phyloP scores from a whole-genome alignment of 1,140 invertebrate genomes.

The Drosophila takahashii region DNA sequence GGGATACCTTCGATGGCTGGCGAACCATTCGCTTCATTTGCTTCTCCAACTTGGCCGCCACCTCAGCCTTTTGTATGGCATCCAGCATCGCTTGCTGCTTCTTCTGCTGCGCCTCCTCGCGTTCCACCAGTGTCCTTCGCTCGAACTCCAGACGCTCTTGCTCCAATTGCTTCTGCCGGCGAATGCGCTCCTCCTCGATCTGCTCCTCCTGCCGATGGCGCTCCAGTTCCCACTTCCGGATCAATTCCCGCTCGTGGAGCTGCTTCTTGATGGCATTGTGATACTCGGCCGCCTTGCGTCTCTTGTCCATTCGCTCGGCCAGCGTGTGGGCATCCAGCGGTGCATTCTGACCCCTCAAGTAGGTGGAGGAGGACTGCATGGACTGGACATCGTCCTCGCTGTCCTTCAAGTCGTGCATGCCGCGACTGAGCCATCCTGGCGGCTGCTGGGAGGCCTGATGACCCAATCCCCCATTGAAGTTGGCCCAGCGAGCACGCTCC shows the following conservation, averaged over 20 bases:
- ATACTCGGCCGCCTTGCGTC: conserved; percentile 88
- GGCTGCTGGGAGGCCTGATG: conserved; percentile 35
- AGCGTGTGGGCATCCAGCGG: conserved; percentile 87
- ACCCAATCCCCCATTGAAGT: conserved; percentile 57
- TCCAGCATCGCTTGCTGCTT: conserved; percentile 86
- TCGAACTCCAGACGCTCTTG: conserved; percentile 86
- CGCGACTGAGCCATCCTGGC: conserved; percentile 76
- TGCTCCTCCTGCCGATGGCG: conserved; percentile 86
- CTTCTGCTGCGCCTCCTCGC: conserved; percentile 86
- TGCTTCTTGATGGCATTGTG: conserved; percentile 89
- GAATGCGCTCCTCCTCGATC: conserved; percentile 87
- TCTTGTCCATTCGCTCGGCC: conserved; percentile 87
- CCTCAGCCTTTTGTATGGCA: conserved; percentile 86
- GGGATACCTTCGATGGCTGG: conserved; percentile 12
- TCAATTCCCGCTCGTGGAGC: conserved; percentile 87
- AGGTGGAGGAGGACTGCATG: conserved; percentile 85
- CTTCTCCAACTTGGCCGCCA: conserved; percentile 85
- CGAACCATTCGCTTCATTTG: conserved; percentile 76
- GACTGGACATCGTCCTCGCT: conserved; percentile 83
- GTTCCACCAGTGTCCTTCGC: conserved; percentile 85
- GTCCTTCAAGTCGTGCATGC: conserved; percentile 76
- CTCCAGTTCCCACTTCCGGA: conserved; percentile 87
- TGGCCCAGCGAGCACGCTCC: conserved; percentile 88
- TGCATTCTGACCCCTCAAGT: conserved; percentile 88
- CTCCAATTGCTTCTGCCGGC: conserved; percentile 87